These are phyloP conservation scores for Falco concolor DNA, from an alignment of 2,797 vertebrate species.

Conservation along the genomic window DNA sequence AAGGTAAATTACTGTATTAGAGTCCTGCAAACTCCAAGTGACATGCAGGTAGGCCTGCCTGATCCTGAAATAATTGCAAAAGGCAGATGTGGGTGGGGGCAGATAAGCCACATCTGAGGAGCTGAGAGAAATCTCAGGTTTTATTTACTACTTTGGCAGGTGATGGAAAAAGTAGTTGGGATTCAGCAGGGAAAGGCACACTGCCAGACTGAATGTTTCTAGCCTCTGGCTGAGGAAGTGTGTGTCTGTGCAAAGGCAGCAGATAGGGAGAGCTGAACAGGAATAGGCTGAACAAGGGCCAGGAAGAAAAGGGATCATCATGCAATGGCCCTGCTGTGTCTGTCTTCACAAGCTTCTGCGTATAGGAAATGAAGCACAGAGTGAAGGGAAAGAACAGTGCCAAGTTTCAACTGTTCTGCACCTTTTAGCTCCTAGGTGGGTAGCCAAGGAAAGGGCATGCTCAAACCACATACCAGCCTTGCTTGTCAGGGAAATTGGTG, in stretches of 20 bases:
- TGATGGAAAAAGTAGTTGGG: background rate
- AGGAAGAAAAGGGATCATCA: background rate
- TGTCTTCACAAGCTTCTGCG: background rate
- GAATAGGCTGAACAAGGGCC: background rate
- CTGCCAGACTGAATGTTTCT: background rate
- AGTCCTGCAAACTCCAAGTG: background rate
- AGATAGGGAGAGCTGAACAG: background rate
- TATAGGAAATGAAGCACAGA: background rate
- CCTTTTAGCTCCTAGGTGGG: background rate
- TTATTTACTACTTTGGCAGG: slow-evolving; percentile 15
- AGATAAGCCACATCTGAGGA: background rate
- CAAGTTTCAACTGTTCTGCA: background rate
- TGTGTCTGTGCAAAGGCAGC: background rate
- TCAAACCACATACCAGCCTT: background rate
- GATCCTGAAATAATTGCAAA: background rate
- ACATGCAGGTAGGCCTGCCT: background rate
- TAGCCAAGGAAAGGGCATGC: background rate
- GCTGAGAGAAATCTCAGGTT: background rate
- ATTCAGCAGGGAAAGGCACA: background rate
- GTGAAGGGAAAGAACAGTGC: background rate
- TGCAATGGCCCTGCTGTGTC: background rate
- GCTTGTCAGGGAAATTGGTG: background rate
- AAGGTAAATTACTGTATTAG: background rate
- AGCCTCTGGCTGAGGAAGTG: background rate
- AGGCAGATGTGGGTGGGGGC: background rate